Conservation (phyloP, 2,888 invertebrate genomes). For the Polia nebulosa region DNA sequence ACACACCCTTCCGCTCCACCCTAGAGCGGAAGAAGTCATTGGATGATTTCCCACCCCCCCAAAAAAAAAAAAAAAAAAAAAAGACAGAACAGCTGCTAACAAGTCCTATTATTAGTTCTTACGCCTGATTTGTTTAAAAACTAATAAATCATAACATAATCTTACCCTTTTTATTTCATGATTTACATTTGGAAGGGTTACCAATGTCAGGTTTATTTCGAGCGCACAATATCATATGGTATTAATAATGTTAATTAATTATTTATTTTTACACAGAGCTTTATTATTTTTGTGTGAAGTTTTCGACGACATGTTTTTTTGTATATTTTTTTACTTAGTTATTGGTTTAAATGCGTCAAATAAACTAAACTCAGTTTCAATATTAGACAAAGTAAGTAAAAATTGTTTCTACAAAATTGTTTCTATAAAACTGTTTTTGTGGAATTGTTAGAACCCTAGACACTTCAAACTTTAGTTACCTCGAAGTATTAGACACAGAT, state of each 20-base stretch:
- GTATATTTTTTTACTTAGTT: not conserved
- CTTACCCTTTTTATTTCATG: conserved; percentile 71
- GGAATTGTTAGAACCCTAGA: no score
- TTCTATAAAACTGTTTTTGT: no score
- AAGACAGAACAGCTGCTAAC: conserved; percentile 59
- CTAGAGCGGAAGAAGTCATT: no score
- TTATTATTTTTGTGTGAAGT: conserved; percentile 45
- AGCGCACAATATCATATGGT: conserved; percentile 65
- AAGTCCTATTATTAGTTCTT: conserved; percentile 40
- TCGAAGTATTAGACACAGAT: no score
- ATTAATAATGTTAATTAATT: conserved; percentile 63
- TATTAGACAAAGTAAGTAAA: no score
- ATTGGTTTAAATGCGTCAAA: not conserved
- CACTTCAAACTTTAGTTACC: no score
- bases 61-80: not conserved
- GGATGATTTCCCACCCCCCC: no score
- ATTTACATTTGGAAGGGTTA: conserved; percentile 76
- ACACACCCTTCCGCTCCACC: no score
- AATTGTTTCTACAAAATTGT: no score
- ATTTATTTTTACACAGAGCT: conserved; percentile 44
- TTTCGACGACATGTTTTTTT: conserved; percentile 2
- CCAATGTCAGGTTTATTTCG: conserved; percentile 55
- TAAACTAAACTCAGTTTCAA: no score
- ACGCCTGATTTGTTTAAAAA: conserved; percentile 50
- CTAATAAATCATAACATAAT: conserved; percentile 77